Percentiles rank a stretch among this genome's conserved stretches.
phyloP scores from a whole-genome alignment of 53 echinoderm and acorn worm genomes.

The Mesocentrotus franciscanus region DNA sequence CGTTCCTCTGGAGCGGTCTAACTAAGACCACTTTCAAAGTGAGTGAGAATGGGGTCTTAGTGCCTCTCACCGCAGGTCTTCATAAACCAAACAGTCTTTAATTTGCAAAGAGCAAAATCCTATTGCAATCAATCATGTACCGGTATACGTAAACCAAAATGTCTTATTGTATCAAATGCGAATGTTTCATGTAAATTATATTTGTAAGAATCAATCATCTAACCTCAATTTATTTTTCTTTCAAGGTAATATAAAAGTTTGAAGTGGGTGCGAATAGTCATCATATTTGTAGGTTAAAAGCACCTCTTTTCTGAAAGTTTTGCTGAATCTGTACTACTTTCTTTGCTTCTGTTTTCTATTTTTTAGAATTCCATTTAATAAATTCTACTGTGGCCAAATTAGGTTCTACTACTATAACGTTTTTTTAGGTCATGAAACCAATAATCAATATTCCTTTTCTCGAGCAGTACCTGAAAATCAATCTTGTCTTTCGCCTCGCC shows the following conservation, averaged over 20 bases:
- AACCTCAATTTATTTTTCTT: not conserved
- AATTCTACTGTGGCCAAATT: not conserved
- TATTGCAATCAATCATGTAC: not conserved
- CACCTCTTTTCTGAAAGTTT: not conserved
- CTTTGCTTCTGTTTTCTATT: not conserved
- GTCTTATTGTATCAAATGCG: not conserved
- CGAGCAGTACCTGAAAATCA: not conserved
- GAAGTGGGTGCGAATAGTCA: not conserved
- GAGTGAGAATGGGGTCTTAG: too few relatives aligned
- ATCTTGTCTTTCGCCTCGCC: not conserved
- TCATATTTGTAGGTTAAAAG: not conserved
- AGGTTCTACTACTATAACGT: not conserved
- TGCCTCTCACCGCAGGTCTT: not conserved
- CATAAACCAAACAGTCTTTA: not conserved
- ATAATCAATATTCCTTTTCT: not conserved
- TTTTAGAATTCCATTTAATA: not conserved
- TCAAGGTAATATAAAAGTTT: not conserved
- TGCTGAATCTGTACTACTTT: not conserved
- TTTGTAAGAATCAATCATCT: not conserved
- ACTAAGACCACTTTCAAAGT: too few relatives aligned
- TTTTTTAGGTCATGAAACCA: not conserved
- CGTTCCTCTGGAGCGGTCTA: too few relatives aligned
- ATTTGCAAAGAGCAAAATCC: not conserved
- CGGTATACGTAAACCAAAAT: not conserved
- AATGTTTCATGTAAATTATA: not conserved